These are phyloP conservation scores for Prionailurus bengalensis DNA, from an alignment of 2,113 vertebrate species.

Conservation along the genomic window DNA sequence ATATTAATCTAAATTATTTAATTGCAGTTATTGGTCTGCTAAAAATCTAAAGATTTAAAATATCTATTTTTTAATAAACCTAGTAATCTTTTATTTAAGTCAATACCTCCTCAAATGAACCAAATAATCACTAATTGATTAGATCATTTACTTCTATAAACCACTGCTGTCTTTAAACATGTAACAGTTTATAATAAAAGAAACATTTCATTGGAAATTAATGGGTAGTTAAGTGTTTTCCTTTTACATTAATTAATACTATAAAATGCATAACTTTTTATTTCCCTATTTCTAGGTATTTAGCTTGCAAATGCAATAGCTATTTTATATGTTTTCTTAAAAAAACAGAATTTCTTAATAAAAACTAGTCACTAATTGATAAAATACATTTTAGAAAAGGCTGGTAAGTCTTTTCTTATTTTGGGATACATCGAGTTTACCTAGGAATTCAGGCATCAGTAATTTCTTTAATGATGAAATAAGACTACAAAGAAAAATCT, in stretches of 20 bases:
- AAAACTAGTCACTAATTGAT: background rate
- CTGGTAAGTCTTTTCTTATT: background rate
- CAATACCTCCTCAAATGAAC: slow-evolving; percentile 82
- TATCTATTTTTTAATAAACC: slow-evolving; percentile 78
- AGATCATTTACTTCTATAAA: slow-evolving; percentile 82
- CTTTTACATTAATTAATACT: slow-evolving; percentile 76
- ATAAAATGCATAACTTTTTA: slow-evolving; percentile 69
- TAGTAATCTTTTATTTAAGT: slow-evolving; percentile 85
- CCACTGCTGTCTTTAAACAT: slow-evolving; percentile 71
- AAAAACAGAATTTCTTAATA: background rate
- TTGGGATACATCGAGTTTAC: background rate
- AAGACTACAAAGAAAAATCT: slow-evolving; percentile 14
- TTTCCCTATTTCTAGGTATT: background rate
- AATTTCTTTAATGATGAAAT: slow-evolving; percentile 18
- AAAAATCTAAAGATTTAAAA: slow-evolving; percentile 77
- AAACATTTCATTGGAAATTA: slow-evolving; percentile 73
- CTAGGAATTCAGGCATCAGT: background rate
- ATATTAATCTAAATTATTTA: slow-evolving; percentile 7
- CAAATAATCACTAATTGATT: slow-evolving; percentile 86
- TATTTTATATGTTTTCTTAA: background rate
- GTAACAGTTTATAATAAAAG: slow-evolving; percentile 67
- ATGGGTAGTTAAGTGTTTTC: slow-evolving; percentile 75
- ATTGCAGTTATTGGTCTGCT: background rate
- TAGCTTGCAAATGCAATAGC: slow-evolving; percentile 34
- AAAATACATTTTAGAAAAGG: background rate